These are phyloP conservation scores for Schizotus pectinicornis DNA, from an alignment of 2,888 invertebrate genomes.

Conservation along the genomic window DNA sequence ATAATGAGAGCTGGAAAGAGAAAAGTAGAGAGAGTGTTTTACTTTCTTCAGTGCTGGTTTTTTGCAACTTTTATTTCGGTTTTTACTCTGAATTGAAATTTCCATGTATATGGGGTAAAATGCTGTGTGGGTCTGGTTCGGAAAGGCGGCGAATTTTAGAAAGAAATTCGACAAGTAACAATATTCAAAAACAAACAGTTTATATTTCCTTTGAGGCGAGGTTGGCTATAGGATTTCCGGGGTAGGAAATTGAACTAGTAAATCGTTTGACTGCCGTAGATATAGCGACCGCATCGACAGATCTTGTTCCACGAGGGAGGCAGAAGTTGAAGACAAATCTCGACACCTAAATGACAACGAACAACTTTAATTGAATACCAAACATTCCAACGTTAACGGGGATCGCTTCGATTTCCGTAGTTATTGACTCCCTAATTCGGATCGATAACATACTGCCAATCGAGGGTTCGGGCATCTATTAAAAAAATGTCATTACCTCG, in stretches of 20 bases:
- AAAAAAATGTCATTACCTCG: too few species aligned
- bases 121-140: background rate
- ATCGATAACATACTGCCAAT: slow-evolving; percentile 11
- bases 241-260: slow-evolving; percentile 27
- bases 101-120: too few species aligned
- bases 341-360: slow-evolving; percentile 52
- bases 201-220: slow-evolving; percentile 25
- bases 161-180: slow-evolving; percentile 26
- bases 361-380: slow-evolving; percentile 54
- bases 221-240: slow-evolving; percentile 23
- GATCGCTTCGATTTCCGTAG: slow-evolving; percentile 41
- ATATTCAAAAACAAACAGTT: slow-evolving; percentile 24
- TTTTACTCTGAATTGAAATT: too few species aligned
- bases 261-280: slow-evolving; percentile 23
- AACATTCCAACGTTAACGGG: slow-evolving; percentile 47
- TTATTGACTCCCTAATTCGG: slow-evolving; percentile 33
- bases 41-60: too few species aligned
- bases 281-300: slow-evolving; percentile 23
- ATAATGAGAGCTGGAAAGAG: too few species aligned
- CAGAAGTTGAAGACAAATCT: slow-evolving; percentile 49
- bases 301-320: slow-evolving; percentile 38
- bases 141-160: slow-evolving; percentile 15
- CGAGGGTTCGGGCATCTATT: too few species aligned
- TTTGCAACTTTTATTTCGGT: too few species aligned
- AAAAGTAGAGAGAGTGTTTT: too few species aligned